Percentiles rank a stretch among this genome's conserved stretches.
These are phyloP conservation scores for Campoletis raptor DNA, from an alignment of 2,888 invertebrate genomes.

Conservation along the genomic window DNA sequence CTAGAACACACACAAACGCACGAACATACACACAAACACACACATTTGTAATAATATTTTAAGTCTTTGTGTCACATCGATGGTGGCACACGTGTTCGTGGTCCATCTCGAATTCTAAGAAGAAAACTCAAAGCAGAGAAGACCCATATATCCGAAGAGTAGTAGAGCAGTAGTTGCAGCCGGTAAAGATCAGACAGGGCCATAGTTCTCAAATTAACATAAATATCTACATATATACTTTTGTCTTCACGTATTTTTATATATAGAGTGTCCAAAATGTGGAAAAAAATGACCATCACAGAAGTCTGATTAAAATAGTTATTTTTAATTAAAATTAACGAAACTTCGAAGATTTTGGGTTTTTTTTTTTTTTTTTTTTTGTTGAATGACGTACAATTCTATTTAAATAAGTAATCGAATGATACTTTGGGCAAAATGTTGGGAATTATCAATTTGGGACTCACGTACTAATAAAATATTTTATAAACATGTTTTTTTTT, in stretches of 20 bases:
- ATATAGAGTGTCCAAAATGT: background rate
- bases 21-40: background rate
- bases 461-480: too few relatives aligned
- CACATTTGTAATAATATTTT: constrained; percentile 35
- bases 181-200: constrained; percentile 44
- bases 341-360: background rate
- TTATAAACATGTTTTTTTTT: too few relatives aligned
- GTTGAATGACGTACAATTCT: background rate
- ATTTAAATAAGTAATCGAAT: background rate
- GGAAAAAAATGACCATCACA: background rate
- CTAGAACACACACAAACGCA: background rate
- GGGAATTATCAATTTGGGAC: background rate
- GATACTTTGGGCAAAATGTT: background rate
- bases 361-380: background rate
- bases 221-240: background rate
- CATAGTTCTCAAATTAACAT: background rate
- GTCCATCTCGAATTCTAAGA: constrained; percentile 52
- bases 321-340: background rate
- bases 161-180: constrained; percentile 49
- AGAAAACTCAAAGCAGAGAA: constrained; percentile 35
- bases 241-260: background rate
- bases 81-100: constrained; percentile 44
- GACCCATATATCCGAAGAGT: constrained; percentile 1
- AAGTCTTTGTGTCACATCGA: constrained; percentile 30
- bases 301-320: background rate